A percentile compares a stretch with the other conserved stretches of the same genome.
Evolutionary conservation across 2,113 vertebrate genomes (phyloP).

Genomic region (Microtus ochrogaster): DNA sequence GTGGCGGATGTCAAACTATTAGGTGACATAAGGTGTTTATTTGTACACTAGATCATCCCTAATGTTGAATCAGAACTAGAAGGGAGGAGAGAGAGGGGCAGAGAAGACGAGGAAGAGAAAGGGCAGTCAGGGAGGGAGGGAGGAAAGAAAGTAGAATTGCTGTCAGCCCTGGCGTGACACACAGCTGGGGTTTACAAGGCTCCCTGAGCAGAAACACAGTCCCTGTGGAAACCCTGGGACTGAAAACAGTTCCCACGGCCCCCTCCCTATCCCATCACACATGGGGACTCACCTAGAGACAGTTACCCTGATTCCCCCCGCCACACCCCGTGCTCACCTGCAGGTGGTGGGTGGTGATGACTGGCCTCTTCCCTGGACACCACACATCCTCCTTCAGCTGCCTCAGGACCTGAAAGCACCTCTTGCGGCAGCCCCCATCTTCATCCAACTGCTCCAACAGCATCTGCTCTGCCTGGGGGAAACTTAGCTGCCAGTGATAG

Average conservation of each 20-base stretch:
- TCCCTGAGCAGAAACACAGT: accelerated
- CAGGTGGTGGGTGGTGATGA: conserved; percentile 90
- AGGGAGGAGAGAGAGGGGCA: too few relatives aligned
- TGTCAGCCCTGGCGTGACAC: too few relatives aligned
- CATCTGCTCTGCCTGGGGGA: conserved; percentile 88
- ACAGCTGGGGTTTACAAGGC: accelerated
- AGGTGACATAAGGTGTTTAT: background rate
- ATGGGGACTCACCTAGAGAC: accelerated
- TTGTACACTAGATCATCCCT: background rate
- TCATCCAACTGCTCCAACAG: conserved; percentile 90
- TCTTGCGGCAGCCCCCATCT: conserved; percentile 90
- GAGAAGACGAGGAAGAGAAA: too few relatives aligned
- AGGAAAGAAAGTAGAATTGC: background rate
- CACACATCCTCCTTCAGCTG: conserved; percentile 92
- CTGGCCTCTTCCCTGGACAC: conserved; percentile 89
- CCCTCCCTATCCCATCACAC: background rate
- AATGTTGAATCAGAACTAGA: background rate
- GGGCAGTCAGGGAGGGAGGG: background rate
- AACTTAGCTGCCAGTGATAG: conserved; percentile 93
- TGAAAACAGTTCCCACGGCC: accelerated
- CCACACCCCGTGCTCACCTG: conserved; percentile 83
- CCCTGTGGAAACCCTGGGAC: too few relatives aligned
- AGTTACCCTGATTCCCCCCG: accelerated
- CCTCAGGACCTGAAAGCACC: conserved; percentile 87
- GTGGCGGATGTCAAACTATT: too few relatives aligned